Base-by-base conservation (phyloP, 1,140 invertebrate genomes). In the Saccostrea glomerata region DNA sequence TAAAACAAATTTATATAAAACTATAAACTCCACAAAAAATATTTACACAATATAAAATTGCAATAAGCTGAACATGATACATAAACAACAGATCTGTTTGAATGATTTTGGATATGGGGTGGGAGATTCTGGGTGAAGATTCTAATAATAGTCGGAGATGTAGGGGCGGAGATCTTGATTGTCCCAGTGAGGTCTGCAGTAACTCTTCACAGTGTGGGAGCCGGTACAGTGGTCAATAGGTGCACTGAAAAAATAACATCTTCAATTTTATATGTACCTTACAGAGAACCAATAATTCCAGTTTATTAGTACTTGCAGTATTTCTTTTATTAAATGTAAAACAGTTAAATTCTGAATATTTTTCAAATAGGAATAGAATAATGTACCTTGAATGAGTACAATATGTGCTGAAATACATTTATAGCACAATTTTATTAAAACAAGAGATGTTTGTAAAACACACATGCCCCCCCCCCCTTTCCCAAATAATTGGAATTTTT, bases 101-200 rank as follows among this genome's bases (percentile, higher is more conserved):
- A 47, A 47, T 47, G 17, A 63, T 63, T 63, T 63, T 77, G 70
- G 25, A 36, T 11, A 13, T 77, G 23, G n/a, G 15, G 15, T 25
- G 70, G 15, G 70, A 77, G 70, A 77, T 77, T 77, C 23, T 17
- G 25, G 11, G 3, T 12, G 23, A 30, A 77, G 70, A 77, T 77
- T 77, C 70, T 77, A 77, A 36, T 77, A 77, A 36, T 77, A 77
- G 70, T 77, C 70, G 2, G 70, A 77, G 23, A 77, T 30, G 9
- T 77, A 77, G 30, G 70, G 70, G 25, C 70, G 25, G 25, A 77
- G 70, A 12, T 77, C 70, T 13, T 77, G 70, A 77, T 77, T 77
- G 70, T 77, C 70, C 70, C 70, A 77, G 70, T 77, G 30, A 15
- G 70, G 70, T 13, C 70, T 30, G 15, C 70, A 77, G 25, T 77